These are phyloP conservation scores for Spodoptera litura DNA, from an alignment of 1,140 invertebrate genomes.

Conservation along the genomic window DNA sequence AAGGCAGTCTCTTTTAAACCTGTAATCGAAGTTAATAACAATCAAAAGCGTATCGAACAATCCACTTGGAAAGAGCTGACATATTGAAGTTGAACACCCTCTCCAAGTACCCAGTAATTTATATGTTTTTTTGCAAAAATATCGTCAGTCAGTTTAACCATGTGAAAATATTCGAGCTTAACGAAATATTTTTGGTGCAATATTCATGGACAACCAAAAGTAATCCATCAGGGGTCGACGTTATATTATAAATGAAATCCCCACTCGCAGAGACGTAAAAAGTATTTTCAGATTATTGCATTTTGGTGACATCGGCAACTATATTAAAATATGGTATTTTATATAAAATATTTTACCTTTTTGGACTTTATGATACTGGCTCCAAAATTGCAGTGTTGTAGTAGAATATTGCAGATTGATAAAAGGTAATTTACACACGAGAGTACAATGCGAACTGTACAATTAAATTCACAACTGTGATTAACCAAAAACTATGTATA, in stretches of 20 bases:
- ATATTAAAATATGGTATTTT: neutral
- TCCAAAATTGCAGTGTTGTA: neutral
- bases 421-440: conserved; percentile 7
- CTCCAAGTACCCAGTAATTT: conserved; percentile 4
- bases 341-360: conserved; percentile 10
- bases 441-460: conserved; percentile 7
- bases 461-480: conserved; percentile 10
- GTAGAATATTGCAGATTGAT: neutral
- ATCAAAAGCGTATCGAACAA: conserved; percentile 16
- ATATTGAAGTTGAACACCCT: neutral
- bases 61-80: conserved; percentile 23
- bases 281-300: too few species aligned
- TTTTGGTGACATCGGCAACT: too few species aligned
- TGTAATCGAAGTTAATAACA: conserved; percentile 12
- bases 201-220: too few species aligned
- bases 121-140: neutral
- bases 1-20: conserved; percentile 19
- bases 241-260: too few species aligned
- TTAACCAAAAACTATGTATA: conserved; percentile 32
- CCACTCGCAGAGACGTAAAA: too few species aligned
- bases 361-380: neutral
- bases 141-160: too few species aligned
- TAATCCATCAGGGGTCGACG: too few species aligned
- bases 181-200: too few species aligned
- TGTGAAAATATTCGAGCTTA: too few species aligned